Evolutionary conservation across 2,113 vertebrate genomes (phyloP).

Genomic region (Cavia porcellus): DNA sequence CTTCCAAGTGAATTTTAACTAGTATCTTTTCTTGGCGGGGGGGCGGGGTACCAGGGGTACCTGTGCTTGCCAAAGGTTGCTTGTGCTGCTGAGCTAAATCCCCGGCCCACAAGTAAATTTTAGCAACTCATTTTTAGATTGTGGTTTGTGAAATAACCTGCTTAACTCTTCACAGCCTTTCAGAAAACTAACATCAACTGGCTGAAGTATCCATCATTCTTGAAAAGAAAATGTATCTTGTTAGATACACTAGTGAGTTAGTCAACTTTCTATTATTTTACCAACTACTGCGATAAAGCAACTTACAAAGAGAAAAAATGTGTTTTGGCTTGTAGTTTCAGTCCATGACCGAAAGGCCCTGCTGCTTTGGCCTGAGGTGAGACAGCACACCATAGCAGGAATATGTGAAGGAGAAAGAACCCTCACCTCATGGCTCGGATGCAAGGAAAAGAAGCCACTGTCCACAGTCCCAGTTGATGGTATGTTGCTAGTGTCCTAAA

Average conservation of each 20-base stretch:
- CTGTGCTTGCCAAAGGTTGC: no score
- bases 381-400: no score
- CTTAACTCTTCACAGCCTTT: not conserved
- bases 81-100: no score
- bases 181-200: not conserved
- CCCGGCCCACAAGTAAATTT: not conserved
- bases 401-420: no score
- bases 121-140: not conserved
- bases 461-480: not conserved
- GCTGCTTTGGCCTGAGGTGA: not conserved
- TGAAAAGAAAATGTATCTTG: not conserved
- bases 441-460: not conserved
- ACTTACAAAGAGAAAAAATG: not conserved
- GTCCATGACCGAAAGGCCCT: not conserved
- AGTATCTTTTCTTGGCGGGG: no score
- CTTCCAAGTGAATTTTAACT: not conserved
- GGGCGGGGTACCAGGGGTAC: no score
- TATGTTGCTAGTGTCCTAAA: no score
- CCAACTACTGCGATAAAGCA: not conserved
- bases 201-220: not conserved
- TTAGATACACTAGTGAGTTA: not conserved
- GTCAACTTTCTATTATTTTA: not conserved
- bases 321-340: not conserved
- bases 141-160: not conserved
- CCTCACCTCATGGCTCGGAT: not conserved